phyloP scores from a whole-genome alignment of 2,113 vertebrate species.

The Dipodomys merriami region DNA sequence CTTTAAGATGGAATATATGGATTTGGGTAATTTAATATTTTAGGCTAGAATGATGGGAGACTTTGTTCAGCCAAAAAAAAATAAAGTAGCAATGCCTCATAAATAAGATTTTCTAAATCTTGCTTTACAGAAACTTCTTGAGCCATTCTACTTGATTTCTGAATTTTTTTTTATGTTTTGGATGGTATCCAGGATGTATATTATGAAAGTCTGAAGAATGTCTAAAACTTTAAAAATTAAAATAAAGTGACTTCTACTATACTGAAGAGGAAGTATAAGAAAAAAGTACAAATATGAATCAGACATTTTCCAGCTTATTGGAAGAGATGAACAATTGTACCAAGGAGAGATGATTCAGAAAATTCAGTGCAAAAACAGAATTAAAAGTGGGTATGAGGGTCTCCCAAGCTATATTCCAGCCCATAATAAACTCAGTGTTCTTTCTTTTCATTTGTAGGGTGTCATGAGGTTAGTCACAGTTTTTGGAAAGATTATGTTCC shows the following conservation, averaged over 20 bases:
- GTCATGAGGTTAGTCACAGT: background rate
- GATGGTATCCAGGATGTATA: background rate
- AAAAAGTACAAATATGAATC: background rate
- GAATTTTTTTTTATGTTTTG: slow-evolving; percentile 11
- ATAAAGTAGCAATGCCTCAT: slow-evolving; percentile 49
- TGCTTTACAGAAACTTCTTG: slow-evolving; percentile 15
- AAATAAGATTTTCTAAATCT: slow-evolving; percentile 53
- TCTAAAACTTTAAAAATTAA: slow-evolving; percentile 28
- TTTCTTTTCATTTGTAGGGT: background rate
- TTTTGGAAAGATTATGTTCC: background rate
- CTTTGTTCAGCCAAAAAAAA: slow-evolving; percentile 49
- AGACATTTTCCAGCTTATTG: background rate
- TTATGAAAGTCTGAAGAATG: slow-evolving; percentile 2
- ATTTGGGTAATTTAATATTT: slow-evolving; percentile 27
- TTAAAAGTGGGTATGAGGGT: background rate
- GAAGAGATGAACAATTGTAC: background rate
- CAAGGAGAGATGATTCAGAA: background rate
- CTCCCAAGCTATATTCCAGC: background rate
- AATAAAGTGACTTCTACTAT: background rate
- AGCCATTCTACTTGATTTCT: slow-evolving; percentile 43
- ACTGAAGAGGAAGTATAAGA: background rate
- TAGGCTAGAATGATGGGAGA: background rate
- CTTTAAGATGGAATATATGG: slow-evolving; percentile 51
- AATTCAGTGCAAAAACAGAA: background rate
- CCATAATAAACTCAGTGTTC: background rate